Conservation (phyloP, 2,113 vertebrate species). For the Mixornis gularis region DNA sequence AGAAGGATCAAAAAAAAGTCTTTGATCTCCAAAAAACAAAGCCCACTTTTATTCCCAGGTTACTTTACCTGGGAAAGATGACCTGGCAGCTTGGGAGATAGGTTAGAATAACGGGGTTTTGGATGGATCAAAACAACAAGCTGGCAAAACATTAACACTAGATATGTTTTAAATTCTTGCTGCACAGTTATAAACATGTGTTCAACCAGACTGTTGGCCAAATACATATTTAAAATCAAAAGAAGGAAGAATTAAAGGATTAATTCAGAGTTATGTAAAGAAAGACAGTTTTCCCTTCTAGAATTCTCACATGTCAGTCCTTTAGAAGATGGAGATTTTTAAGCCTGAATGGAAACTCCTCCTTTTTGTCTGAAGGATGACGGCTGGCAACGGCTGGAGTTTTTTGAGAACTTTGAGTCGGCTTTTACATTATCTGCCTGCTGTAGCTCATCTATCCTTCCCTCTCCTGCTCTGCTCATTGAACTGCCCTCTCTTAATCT, state of each 20-base stretch:
- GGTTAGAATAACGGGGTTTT: neutral
- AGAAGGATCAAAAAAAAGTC: neutral
- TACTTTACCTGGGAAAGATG: neutral
- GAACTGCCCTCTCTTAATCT: slow-evolving; percentile 57
- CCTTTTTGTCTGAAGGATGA: slow-evolving; percentile 18
- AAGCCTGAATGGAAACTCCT: slow-evolving; percentile 8
- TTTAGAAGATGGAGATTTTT: neutral
- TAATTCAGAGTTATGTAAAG: neutral
- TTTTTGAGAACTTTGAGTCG: slow-evolving; percentile 25
- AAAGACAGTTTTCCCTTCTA: neutral
- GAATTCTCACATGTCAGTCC: neutral
- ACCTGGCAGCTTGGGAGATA: neutral
- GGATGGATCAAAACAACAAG: neutral
- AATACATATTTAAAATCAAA: neutral
- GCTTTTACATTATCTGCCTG: slow-evolving; percentile 47
- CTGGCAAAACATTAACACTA: neutral
- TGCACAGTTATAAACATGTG: neutral
- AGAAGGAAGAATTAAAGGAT: neutral
- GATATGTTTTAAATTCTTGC: neutral
- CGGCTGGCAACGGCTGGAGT: neutral
- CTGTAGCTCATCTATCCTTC: slow-evolving; percentile 36
- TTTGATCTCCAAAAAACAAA: slow-evolving; percentile 38
- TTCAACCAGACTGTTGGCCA: neutral
- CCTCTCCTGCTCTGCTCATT: slow-evolving; percentile 41
- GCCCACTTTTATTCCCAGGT: neutral